Evolutionary conservation across 2,888 invertebrate species (phyloP).

Genomic region (Leistus spinibarbis): DNA sequence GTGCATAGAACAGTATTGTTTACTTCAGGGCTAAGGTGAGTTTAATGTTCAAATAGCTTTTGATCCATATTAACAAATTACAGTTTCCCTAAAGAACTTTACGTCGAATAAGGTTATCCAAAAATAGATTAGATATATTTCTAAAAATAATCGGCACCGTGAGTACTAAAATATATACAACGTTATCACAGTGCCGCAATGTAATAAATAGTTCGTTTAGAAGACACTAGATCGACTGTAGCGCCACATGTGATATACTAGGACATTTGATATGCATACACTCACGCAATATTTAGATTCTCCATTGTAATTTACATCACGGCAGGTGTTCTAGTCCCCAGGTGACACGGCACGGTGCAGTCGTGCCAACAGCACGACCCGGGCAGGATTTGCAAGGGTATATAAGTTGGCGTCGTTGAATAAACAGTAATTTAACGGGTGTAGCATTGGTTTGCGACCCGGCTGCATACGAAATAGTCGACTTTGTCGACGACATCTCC

Average conservation of each 20-base stretch:
- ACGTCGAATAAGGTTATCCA: no score
- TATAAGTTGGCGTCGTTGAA: background rate
- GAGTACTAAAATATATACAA: no score
- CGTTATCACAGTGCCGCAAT: no score
- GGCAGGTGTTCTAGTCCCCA: conserved; percentile 48
- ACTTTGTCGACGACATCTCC: no score
- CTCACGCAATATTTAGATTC: conserved; percentile 55
- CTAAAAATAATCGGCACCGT: background rate
- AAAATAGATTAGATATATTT: no score
- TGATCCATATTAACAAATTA: no score
- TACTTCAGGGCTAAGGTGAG: no score
- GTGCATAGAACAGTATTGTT: no score
- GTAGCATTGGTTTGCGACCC: background rate
- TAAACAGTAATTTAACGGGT: conserved; percentile 3
- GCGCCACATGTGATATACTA: background rate
- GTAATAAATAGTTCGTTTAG: background rate
- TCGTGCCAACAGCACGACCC: background rate
- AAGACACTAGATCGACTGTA: background rate
- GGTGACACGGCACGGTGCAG: background rate
- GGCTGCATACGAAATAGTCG: background rate
- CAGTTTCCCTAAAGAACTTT: no score
- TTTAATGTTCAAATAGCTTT: no score
- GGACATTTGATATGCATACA: conserved; percentile 50
- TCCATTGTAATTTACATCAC: conserved; percentile 52
- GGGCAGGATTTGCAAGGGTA: background rate